phyloP scores from a whole-genome alignment of 2,888 invertebrate species.

The Nomada fabriciana region DNA sequence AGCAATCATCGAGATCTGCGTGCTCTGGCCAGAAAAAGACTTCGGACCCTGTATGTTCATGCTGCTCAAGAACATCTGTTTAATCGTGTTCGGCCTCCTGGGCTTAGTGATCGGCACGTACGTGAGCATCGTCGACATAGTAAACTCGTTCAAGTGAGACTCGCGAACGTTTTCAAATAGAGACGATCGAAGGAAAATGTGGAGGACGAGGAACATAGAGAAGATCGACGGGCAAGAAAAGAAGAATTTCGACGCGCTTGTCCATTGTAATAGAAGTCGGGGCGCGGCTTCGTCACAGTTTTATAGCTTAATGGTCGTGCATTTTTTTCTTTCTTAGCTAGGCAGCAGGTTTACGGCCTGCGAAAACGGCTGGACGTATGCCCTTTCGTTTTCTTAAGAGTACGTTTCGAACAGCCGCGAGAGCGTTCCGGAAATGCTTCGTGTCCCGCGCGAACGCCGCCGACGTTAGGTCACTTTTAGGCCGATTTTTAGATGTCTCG shows the following conservation, averaged over 20 bases:
- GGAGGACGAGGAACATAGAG: background rate
- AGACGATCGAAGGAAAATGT: constrained; percentile 10
- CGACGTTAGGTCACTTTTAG: constrained; percentile 39
- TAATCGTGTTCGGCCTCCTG: constrained; percentile 85
- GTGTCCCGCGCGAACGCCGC: constrained; percentile 10
- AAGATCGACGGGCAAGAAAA: background rate
- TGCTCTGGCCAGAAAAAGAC: constrained; percentile 88
- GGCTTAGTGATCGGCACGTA: constrained; percentile 87
- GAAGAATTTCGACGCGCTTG: too few species aligned
- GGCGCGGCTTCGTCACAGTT: constrained; percentile 44
- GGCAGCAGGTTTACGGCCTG: constrained; percentile 11
- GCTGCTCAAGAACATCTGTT: constrained; percentile 85
- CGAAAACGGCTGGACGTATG: constrained; percentile 8
- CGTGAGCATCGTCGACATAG: constrained; percentile 86
- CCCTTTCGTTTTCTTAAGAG: constrained; percentile 23
- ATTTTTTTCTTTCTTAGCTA: constrained; percentile 28
- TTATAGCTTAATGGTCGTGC: constrained; percentile 38
- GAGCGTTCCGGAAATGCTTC: constrained; percentile 41
- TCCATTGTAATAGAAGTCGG: background rate
- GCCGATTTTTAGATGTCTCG: constrained; percentile 34
- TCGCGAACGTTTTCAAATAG: background rate
- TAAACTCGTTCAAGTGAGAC: constrained; percentile 80
- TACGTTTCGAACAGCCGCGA: constrained; percentile 10
- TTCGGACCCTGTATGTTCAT: constrained; percentile 85
- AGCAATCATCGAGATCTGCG: constrained; percentile 90